Conservation (phyloP, 2,888 invertebrate species). For the Amphiduros pacificus region DNA sequence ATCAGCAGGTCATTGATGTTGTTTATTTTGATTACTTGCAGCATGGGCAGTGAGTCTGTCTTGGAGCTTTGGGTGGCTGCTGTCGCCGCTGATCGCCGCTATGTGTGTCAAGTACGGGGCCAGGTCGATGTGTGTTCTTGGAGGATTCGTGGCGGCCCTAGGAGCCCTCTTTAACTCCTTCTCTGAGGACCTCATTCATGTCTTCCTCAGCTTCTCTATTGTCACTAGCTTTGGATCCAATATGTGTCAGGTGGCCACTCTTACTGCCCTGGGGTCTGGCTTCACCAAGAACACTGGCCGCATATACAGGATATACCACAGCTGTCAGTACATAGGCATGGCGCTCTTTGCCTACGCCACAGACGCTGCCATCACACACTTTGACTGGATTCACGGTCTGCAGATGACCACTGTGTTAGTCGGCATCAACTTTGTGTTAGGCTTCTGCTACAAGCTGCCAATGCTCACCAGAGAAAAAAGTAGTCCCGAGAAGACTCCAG, state of each 20-base stretch:
- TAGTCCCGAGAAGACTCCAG: not conserved
- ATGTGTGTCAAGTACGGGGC: slow-evolving; percentile 13
- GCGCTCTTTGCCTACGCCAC: slow-evolving; percentile 6
- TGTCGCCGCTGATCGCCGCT: slow-evolving; percentile 14
- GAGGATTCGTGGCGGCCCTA: slow-evolving; percentile 18
- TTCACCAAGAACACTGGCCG: slow-evolving; percentile 3
- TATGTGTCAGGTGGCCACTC: slow-evolving; percentile 11
- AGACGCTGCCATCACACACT: not conserved
- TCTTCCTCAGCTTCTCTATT: slow-evolving; percentile 16
- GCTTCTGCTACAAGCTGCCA: slow-evolving; percentile 7
- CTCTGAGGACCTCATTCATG: slow-evolving; percentile 16
- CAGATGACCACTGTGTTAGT: slow-evolving; percentile 12
- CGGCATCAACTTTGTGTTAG: slow-evolving; percentile 8
- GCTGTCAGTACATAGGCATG: slow-evolving; percentile 6
- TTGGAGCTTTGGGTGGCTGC: slow-evolving; percentile 15
- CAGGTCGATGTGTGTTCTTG: slow-evolving; percentile 9
- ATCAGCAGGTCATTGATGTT: too few species aligned
- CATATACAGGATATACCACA: slow-evolving; percentile 1
- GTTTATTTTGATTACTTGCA: slow-evolving; percentile 3
- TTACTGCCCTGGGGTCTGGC: not conserved
- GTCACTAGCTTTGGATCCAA: slow-evolving; percentile 6
- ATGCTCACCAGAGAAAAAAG: not conserved
- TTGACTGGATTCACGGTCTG: slow-evolving; percentile 13
- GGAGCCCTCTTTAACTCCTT: slow-evolving; percentile 20
- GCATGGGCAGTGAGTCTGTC: slow-evolving; percentile 16